Evolutionary conservation across 2,797 vertebrate genomes (phyloP).

Genomic region (Neomorphus geoffroyi): DNA sequence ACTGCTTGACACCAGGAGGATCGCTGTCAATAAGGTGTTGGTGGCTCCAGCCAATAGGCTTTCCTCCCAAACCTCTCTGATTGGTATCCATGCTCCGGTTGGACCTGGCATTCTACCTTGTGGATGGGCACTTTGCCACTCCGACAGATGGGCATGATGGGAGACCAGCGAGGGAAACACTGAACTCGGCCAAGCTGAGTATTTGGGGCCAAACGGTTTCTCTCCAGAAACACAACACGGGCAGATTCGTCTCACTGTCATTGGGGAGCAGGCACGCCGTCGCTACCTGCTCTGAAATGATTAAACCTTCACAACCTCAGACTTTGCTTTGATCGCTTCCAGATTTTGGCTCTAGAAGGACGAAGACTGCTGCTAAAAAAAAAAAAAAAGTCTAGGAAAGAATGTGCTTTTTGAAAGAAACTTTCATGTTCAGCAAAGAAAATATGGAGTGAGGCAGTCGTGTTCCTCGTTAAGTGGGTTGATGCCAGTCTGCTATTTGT

Average conservation of each 20-base stretch:
- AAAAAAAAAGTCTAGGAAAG: background rate
- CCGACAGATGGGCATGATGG: constrained; percentile 74
- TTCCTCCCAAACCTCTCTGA: constrained; percentile 50
- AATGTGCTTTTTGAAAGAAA: background rate
- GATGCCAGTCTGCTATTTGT: constrained; percentile 23
- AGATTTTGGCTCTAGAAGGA: background rate
- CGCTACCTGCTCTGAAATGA: background rate
- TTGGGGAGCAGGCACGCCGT: background rate
- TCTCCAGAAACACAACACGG: constrained; percentile 39
- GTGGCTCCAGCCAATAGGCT: constrained; percentile 45
- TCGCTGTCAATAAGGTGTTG: constrained; percentile 69
- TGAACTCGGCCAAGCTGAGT: constrained; percentile 65
- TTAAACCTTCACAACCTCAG: background rate
- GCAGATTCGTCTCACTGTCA: background rate
- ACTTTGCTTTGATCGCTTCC: background rate
- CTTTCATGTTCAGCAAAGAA: background rate
- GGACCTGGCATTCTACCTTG: constrained; percentile 61
- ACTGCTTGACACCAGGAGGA: constrained; percentile 63
- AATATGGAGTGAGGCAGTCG: background rate
- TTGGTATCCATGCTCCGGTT: constrained; percentile 41
- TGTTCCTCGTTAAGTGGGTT: constrained; percentile 19
- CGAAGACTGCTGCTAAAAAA: background rate
- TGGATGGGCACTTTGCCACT: constrained; percentile 70
- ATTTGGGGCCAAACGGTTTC: constrained; percentile 50
- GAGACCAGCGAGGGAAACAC: constrained; percentile 68